Evolutionary conservation across 2,888 invertebrate genomes (phyloP), one percentile per base, ranked within the genome.

Genomic region (Palloptera scutellata): DNA sequence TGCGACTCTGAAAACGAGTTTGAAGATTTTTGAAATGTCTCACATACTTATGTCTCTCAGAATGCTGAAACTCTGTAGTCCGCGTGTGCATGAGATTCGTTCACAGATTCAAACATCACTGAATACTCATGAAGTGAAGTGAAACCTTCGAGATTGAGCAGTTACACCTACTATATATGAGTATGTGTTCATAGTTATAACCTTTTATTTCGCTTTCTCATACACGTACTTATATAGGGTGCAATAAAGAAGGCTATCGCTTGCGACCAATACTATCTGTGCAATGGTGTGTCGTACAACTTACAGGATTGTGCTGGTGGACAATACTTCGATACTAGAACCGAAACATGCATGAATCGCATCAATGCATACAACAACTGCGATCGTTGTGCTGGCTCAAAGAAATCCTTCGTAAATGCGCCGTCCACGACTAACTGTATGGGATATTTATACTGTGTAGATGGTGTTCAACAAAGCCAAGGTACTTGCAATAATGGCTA

Each of bases 361-460:
- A 20, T 72, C 60, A 17, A 70, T 40, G 79, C 79, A 1, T 60
- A 70, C 12, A 79, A 79, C 61, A 17, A 78, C 43, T 79, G 79
- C 60, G 77, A 79, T 69, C 78, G 79, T 6, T 79, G 79, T 45
- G 54, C 70, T 10, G 76, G 74, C 42, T 73, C 73, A 42, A 68
- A 53, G 1, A 11, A 57, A 13, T 12, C 55, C 17, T 79, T 79
- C 17, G 79, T 78, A 30, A 79, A 79, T 48, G 53, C 68, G 53
- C 77, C 74, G 45, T 75, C 75, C 9, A 61, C 72, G 17, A 70
- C 62, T 30, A 63, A 62, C 61, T 77, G 77, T 66, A 70, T 41
- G 2, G 74, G 75, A 3, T 79, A 79, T 62, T 71, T 70, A 13
- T 71, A 67, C 15, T 79, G 79, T 54, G 13, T 57, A 0, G 71